Conservation (phyloP, 1,140 invertebrate species). For the Pararge aegeria region DNA sequence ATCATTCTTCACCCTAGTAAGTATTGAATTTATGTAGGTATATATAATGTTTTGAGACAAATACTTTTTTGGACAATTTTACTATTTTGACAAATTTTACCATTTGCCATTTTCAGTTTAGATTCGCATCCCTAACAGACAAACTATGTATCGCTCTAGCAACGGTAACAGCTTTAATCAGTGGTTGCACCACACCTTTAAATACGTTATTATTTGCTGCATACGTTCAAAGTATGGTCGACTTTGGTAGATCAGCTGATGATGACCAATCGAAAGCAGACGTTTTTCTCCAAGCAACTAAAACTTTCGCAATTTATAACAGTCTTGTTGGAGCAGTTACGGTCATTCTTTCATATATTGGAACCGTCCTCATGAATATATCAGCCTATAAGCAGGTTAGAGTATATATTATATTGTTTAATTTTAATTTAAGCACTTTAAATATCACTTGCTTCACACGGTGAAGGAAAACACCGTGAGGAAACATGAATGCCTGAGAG, state of each 20-base stretch:
- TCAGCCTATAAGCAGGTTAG: constrained; percentile 72
- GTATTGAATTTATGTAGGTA: constrained; percentile 5
- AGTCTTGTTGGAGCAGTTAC: constrained; percentile 79
- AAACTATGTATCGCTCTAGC: constrained; percentile 81
- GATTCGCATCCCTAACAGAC: constrained; percentile 80
- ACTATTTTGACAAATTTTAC: no score
- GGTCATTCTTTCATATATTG: constrained; percentile 81
- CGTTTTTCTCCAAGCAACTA: constrained; percentile 63
- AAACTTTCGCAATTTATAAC: constrained; percentile 80
- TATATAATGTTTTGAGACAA: no score
- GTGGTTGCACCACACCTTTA: constrained; percentile 82
- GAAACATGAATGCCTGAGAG: no score
- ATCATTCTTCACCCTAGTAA: constrained; percentile 34
- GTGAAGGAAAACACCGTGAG: no score
- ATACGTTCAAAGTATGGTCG: constrained; percentile 77
- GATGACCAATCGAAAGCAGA: constrained; percentile 30
- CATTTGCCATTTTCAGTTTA: constrained; percentile 80
- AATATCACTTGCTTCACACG: no score
- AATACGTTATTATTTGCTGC: constrained; percentile 85
- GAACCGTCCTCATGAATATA: constrained; percentile 83
- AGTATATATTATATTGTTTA: not conserved
- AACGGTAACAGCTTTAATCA: constrained; percentile 76
- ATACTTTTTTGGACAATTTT: no score
- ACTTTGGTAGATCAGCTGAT: constrained; percentile 35
- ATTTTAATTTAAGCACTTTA: no score